Base-by-base conservation (phyloP, 1,140 invertebrate species). In the Drosophila rufa region DNA sequence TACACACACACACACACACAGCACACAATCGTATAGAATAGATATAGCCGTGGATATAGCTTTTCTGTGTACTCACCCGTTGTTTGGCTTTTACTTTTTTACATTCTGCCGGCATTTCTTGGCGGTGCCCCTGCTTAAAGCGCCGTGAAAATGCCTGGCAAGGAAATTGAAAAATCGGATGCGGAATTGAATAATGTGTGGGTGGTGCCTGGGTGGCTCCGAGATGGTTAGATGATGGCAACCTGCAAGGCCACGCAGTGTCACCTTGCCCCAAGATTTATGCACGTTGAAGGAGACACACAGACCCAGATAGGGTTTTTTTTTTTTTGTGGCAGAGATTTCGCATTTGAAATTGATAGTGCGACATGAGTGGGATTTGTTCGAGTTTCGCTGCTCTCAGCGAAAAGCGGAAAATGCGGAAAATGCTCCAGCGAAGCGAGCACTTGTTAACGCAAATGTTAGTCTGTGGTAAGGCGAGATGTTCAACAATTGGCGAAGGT, bases 91-190 rank as follows among this genome's bases (percentile, higher is more conserved):
- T 86, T 70, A 78, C 50, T 79, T 79, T 71, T 79, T 71, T 66
- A 66, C 67, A 76, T 83, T 69, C 25, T 61, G 55, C 36, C 56
- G 43, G 43, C 70, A 79, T 82, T 65, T 69, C 46, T 53, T 46
- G 33, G 80, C 27, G 27, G 27, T 6, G 57, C 66, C 36, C 51
- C 22, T 89, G 85, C 66, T 84, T 87, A 87, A 87, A 90, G 84
- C 58, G 66, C 80, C 80, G 75, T 84, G 77, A 90, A 90, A 89
- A 90, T 64, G 65, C 61, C 68, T 60, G 48, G 61, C 59, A 71
- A 79, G 75, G 85, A 89, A 89, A 80, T 89, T 89, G 80, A 87
- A 89, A 89, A 83, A 89, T 78, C 76, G 61, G 69, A 68, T 67
- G 78, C 73, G 68, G 61, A 83, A 80, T 82, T 87, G 83, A 86